Evolutionary conservation across 2,888 invertebrate genomes (phyloP).

Genomic region (Podabrus alpinus): DNA sequence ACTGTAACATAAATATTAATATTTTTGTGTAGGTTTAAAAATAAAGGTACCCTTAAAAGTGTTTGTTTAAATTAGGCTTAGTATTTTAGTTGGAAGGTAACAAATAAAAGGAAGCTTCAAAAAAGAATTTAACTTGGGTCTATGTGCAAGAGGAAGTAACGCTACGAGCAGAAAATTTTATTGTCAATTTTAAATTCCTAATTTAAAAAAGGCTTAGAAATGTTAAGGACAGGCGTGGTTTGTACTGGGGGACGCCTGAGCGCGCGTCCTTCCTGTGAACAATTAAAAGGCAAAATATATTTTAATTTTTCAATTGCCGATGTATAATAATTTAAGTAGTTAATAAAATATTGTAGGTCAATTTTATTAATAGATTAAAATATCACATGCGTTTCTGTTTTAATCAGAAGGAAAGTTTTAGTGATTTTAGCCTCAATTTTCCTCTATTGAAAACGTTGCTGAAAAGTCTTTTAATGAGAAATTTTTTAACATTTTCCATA

Average conservation of each 20-base stretch:
- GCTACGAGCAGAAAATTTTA: neutral
- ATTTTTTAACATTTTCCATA: too few relatives aligned
- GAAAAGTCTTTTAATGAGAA: too few relatives aligned
- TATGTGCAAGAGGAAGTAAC: neutral
- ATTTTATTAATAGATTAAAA: too few relatives aligned
- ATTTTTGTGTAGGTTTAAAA: neutral
- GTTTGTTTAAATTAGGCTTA: neutral
- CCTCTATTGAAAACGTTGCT: too few relatives aligned
- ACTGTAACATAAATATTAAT: neutral
- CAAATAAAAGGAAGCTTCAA: neutral
- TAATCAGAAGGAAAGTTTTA: too few relatives aligned
- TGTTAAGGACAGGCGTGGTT: neutral
- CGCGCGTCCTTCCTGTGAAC: neutral
- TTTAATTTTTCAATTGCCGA: too few relatives aligned
- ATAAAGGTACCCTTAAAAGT: neutral
- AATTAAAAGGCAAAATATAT: neutral
- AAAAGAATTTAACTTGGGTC: neutral
- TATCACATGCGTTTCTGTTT: too few relatives aligned
- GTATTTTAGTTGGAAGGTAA: neutral
- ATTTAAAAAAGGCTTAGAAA: too few relatives aligned
- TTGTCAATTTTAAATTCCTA: too few relatives aligned
- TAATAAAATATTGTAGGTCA: too few relatives aligned
- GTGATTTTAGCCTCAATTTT: too few relatives aligned
- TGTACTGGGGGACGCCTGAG: neutral
- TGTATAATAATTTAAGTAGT: too few relatives aligned